Conservation (phyloP, 2,113 vertebrate species). For the Dryoscopus gambensis region DNA sequence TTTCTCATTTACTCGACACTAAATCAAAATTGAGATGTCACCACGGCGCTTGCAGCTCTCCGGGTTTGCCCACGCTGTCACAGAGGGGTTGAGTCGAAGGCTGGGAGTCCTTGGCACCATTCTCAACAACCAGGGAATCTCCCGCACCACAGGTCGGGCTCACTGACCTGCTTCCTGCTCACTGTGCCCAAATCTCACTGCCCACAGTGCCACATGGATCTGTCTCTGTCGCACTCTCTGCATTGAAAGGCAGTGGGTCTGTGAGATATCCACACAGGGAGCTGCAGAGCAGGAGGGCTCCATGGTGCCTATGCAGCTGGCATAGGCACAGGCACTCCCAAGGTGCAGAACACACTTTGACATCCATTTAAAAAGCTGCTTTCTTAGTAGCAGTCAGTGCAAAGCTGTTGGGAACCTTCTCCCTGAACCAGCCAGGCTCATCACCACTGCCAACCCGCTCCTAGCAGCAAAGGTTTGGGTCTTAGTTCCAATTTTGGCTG, state of each 20-base stretch:
- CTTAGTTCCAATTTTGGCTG: neutral
- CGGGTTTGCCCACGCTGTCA: neutral
- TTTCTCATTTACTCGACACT: neutral
- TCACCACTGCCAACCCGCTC: neutral
- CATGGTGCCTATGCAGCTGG: neutral
- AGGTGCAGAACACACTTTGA: neutral
- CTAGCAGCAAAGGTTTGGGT: neutral
- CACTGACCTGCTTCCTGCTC: neutral
- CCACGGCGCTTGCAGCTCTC: accelerated
- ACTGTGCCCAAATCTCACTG: accelerated
- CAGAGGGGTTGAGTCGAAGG: neutral
- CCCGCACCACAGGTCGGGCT: accelerated
- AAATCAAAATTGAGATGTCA: neutral
- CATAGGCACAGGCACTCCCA: neutral
- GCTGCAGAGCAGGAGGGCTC: neutral
- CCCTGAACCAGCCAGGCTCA: neutral
- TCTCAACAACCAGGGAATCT: neutral
- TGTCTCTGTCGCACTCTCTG: neutral
- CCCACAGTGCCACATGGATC: accelerated
- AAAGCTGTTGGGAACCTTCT: neutral
- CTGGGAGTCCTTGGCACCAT: neutral
- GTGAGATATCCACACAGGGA: neutral
- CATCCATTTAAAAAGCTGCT: neutral
- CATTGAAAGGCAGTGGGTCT: neutral
- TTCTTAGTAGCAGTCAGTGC: neutral